Conservation (phyloP, 2,797 vertebrate species). For the Chloroceryle inda region DNA sequence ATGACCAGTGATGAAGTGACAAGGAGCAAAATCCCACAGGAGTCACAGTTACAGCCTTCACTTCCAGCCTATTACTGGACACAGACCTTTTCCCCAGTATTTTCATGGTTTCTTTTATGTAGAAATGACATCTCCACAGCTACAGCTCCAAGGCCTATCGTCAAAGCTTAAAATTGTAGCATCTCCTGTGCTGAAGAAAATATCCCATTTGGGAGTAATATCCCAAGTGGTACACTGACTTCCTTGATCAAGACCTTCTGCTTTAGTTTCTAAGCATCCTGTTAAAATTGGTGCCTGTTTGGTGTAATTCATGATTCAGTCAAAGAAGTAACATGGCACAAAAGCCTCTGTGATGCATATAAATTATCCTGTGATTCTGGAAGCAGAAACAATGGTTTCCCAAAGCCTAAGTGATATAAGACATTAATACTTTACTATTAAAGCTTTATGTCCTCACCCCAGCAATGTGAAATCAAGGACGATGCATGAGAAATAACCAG, state of each 20-base stretch:
- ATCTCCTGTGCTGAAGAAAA: background rate
- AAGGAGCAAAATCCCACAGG: background rate
- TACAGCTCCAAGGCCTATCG: background rate
- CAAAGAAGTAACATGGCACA: background rate
- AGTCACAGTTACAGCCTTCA: background rate
- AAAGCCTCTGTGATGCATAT: background rate
- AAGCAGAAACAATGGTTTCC: background rate
- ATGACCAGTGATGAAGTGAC: accelerated
- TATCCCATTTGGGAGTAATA: background rate
- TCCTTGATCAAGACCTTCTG: background rate
- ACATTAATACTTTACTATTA: background rate
- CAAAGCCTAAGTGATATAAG: background rate
- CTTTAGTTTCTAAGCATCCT: background rate
- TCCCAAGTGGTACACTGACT: background rate
- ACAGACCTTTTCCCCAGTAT: background rate
- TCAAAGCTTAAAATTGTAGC: background rate
- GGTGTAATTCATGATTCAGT: constrained; percentile 5
- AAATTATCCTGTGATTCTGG: background rate
- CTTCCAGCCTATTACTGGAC: background rate
- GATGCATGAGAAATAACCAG: background rate
- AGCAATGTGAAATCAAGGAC: background rate
- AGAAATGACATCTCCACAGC: background rate
- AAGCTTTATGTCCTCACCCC: background rate
- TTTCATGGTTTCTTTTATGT: background rate
- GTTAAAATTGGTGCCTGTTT: background rate